Base-by-base conservation (phyloP, 2,113 vertebrate genomes). In the Sinocyclocheilus grahami region DNA sequence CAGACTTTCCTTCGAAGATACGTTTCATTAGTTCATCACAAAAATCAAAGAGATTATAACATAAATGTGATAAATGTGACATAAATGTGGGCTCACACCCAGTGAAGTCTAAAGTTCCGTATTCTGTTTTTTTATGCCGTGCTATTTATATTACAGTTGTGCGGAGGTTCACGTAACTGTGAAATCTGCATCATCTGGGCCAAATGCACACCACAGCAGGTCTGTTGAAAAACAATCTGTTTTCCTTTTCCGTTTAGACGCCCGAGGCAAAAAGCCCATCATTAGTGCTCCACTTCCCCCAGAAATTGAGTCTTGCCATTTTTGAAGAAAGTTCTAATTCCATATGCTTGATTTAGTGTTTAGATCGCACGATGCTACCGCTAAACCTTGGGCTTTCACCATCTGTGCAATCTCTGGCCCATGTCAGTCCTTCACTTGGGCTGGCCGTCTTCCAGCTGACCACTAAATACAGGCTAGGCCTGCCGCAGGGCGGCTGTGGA, bases 381-480 rank as follows among this genome's bases (percentile, higher is more conserved):
- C 30, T 22, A 42, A 65, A 58, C 11, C 42, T 20, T n/a, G 18
- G 48, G 9, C 30, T 53, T 86, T 71, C 24, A 88, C 86, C 81
- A 89, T 86, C 89, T 85, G 88, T 90, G 86, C 86, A 91, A 80
- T 89, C 89, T 92, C 86, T 71, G 69, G 74, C 53, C 0, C 62
- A 33, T 92, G 88, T 92, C 87, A 85, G 91, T 91, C 90, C 79
- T 89, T 92, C 91, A 92, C 80, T 69, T 9, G 22, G 33, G 72
- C 78, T 90, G 92, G 91, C 86, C 30, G 89, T 72, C 87, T 86
- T 88, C 91, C 90, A 92, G 89, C 88, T 90, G 86, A 90, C 90
- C 89, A 81, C 90, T 92, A 92, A 94, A 92, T 89, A 91, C 89
- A 89, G 84, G 84, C 88, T 86, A 85, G 84, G 85, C 85, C 42